Evolutionary conservation across 1,140 invertebrate species (phyloP).

Genomic region (Cydia fagiglandana): DNA sequence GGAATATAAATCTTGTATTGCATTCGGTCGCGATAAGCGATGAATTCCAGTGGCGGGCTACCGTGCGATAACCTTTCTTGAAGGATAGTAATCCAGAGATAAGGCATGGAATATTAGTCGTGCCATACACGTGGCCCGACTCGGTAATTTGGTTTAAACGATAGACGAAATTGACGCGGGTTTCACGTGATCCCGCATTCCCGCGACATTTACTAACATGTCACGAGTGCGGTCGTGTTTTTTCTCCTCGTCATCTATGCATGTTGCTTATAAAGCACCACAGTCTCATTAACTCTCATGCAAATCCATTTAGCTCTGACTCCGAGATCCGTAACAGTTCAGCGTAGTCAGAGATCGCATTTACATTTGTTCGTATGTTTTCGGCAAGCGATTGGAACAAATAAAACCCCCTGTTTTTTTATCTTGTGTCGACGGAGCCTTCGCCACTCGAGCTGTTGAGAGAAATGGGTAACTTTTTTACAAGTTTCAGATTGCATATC

Average conservation of each 20-base stretch:
- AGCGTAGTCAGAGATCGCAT: background rate
- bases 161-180: constrained; percentile 61
- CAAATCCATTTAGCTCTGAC: background rate
- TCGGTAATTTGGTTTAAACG: constrained; percentile 57
- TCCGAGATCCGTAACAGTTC: background rate
- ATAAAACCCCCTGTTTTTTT: constrained; percentile 46
- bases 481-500: constrained; percentile 46
- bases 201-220: constrained; percentile 58
- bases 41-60: constrained; percentile 63
- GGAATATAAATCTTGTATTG: constrained; percentile 65
- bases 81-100: constrained; percentile 69
- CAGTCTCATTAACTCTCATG: background rate
- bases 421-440: constrained; percentile 45
- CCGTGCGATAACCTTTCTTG: constrained; percentile 68
- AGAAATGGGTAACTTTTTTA: constrained; percentile 61
- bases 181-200: constrained; percentile 47
- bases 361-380: background rate
- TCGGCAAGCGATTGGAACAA: background rate
- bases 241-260: constrained; percentile 39
- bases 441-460: constrained; percentile 47
- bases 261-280: constrained; percentile 20
- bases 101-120: constrained; percentile 49
- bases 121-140: constrained; percentile 60
- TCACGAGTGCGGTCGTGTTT: constrained; percentile 56
- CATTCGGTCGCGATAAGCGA: constrained; percentile 55